Percentiles rank a stretch among this genome's conserved stretches.
Conservation (phyloP, 2,888 invertebrate species). For the Pristionchus maxplancki region DNA sequence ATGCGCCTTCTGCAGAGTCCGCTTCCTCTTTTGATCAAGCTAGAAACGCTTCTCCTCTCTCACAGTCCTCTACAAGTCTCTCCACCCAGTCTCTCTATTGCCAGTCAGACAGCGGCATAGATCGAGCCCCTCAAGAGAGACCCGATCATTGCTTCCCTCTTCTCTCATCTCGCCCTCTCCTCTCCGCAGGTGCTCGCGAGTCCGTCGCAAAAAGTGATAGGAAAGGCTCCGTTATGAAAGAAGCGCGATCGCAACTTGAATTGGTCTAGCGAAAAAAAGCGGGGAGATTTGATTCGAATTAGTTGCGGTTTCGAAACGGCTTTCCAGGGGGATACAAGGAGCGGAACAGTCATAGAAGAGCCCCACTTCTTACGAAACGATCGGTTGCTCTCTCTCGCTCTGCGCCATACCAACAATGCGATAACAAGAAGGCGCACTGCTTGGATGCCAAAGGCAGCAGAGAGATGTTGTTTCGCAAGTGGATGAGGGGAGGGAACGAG, state of each 20-base stretch:
- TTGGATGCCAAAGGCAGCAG: neutral
- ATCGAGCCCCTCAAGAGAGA: neutral
- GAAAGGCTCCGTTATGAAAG: neutral
- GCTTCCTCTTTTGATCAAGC: neutral
- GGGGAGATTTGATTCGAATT: neutral
- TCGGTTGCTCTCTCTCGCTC: neutral
- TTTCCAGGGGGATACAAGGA: neutral
- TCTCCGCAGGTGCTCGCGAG: conserved; percentile 27
- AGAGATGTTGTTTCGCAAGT: neutral
- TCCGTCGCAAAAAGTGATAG: conserved; percentile 27
- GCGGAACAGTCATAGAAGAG: neutral
- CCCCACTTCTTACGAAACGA: conserved; percentile 17
- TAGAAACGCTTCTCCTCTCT: neutral
- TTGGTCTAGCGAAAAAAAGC: neutral
- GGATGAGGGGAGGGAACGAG: neutral
- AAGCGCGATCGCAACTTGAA: conserved; percentile 17
- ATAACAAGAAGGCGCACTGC: conserved; percentile 1
- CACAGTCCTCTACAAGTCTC: neutral
- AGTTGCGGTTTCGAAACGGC: neutral
- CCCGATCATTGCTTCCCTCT: neutral
- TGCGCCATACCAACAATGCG: conserved; percentile 1
- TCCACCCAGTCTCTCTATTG: neutral
- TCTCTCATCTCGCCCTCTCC: neutral
- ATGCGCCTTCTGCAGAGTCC: neutral
- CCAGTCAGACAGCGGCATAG: neutral